Conservation (phyloP, 37 sponge, comb jelly and placozoan genomes). For the Halisarca cf. caerulea region DNA sequence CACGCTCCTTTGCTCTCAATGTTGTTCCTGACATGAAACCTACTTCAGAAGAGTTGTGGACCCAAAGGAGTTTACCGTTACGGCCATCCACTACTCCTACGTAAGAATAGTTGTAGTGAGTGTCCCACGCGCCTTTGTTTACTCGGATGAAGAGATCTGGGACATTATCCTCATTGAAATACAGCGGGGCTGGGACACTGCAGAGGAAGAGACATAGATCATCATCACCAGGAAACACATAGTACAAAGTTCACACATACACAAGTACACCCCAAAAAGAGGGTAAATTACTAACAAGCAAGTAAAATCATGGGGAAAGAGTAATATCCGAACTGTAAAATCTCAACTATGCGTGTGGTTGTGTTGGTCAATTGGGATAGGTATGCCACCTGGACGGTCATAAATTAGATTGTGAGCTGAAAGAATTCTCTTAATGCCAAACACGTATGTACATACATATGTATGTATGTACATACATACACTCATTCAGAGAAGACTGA, state of each 20-base stretch:
- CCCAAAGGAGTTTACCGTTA: slow-evolving; percentile 61
- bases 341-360: too few relatives aligned
- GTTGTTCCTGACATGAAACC: slow-evolving; percentile 53
- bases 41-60: slow-evolving; percentile 35
- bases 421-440: too few relatives aligned
- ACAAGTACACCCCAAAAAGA: too few relatives aligned
- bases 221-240: neutral
- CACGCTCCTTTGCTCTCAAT: slow-evolving; percentile 21
- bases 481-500: too few relatives aligned
- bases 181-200: slow-evolving; percentile 74
- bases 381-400: too few relatives aligned
- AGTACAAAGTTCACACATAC: neutral
- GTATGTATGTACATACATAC: neutral
- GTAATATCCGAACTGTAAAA: too few relatives aligned
- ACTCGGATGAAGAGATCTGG: slow-evolving; percentile 70
- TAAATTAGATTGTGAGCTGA: too few relatives aligned
- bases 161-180: slow-evolving; percentile 58
- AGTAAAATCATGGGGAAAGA: too few relatives aligned
- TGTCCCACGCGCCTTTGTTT: slow-evolving; percentile 64
- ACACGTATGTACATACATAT: neutral
- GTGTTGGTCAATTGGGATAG: too few relatives aligned
- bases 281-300: too few relatives aligned
- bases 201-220: neutral
- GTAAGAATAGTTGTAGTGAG: slow-evolving; percentile 53
- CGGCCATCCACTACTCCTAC: slow-evolving; percentile 62